These are phyloP conservation scores for Euplexia lucipara DNA, from an alignment of 2,888 invertebrate genomes.

Conservation along the genomic window DNA sequence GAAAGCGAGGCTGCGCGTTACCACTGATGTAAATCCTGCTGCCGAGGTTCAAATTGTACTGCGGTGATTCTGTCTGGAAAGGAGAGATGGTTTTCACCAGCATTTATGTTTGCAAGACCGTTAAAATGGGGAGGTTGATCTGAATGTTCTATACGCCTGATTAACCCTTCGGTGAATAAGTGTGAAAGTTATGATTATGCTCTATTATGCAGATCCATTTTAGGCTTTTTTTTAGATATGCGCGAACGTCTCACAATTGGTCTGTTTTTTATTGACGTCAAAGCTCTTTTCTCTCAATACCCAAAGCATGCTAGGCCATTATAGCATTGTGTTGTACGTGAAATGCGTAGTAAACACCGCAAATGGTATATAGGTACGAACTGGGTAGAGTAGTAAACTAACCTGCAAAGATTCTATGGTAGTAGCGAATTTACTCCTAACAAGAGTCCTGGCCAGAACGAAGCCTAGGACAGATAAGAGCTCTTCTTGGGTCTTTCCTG, in stretches of 20 bases:
- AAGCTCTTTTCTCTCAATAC: too few species aligned
- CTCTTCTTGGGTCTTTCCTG: slow-evolving; percentile 92
- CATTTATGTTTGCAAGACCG: background rate
- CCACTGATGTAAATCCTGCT: slow-evolving; percentile 92
- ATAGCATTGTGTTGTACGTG: too few species aligned
- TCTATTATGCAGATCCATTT: too few species aligned
- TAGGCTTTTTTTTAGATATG: too few species aligned
- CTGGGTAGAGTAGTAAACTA: slow-evolving; percentile 34
- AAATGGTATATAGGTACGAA: background rate
- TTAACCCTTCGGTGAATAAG: too few species aligned
- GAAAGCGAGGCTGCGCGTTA: slow-evolving; percentile 89
- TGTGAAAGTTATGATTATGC: too few species aligned
- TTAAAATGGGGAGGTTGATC: background rate
- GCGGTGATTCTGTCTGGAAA: slow-evolving; percentile 80
- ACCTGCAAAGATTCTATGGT: slow-evolving; percentile 91
- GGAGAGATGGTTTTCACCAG: background rate
- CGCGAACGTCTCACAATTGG: too few species aligned
- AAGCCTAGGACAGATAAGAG: slow-evolving; percentile 91
- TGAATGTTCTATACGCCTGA: too few species aligned
- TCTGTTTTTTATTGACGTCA: too few species aligned
- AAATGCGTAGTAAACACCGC: background rate
- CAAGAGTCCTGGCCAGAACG: slow-evolving; percentile 78
- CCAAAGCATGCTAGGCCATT: too few species aligned
- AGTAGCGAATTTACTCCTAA: slow-evolving; percentile 88
- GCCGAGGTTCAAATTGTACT: slow-evolving; percentile 92